Evolutionary conservation across 2,797 vertebrate species (phyloP), one percentile per base, ranked within the genome.

Genomic region (Pitangus sulphuratus): DNA sequence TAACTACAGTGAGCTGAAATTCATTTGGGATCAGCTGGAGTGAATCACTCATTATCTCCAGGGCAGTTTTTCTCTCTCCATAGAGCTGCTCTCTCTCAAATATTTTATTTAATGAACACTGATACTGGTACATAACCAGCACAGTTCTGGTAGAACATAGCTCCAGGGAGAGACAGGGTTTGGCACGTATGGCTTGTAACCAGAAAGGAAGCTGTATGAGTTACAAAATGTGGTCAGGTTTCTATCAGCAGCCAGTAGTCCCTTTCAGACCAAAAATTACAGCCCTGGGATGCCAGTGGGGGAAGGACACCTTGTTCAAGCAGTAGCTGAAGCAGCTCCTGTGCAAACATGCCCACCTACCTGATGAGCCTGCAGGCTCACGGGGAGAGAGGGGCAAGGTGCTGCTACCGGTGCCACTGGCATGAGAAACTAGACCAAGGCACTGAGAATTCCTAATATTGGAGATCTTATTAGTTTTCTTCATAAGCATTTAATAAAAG

Each of bases 21-120:
- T 92, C 75, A 88, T 84, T 75, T 87, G 93, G 87, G 84, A 93
- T 76, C 15, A 57, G 56, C 60, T 54, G 44, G 39, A 93, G 64
- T 66, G 84, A 93, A 87, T 94, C 87, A 79, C 42, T 93, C 30
- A 28, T 76, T 87, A 93, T 92, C 89, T 95, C 71, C 87, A 85
- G 89, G 81, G 87, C 68, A 92, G 95, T 76, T 83, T 51, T 62
- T 93, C 71, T 72, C 65, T 58, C 83, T 95, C 70, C 13, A 26
- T 2, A 71, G 75, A 85, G 70, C 85, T 75, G 61, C 78, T 68
- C 56, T 66, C 57, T 84, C 76, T 56, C 84, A 62, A 58, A 39
- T 74, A 76, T 39, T 94, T 86, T 87, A 76, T 72, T 69, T 95
- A 93, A 82, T 53, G 33, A 93, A 76, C 66, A 47, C 30, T 58